A percentile compares a stretch with the other conserved stretches of the same genome.
These are phyloP conservation scores for Bujurquina vittata DNA, from an alignment of 2,113 vertebrate species.

Conservation along the genomic window DNA sequence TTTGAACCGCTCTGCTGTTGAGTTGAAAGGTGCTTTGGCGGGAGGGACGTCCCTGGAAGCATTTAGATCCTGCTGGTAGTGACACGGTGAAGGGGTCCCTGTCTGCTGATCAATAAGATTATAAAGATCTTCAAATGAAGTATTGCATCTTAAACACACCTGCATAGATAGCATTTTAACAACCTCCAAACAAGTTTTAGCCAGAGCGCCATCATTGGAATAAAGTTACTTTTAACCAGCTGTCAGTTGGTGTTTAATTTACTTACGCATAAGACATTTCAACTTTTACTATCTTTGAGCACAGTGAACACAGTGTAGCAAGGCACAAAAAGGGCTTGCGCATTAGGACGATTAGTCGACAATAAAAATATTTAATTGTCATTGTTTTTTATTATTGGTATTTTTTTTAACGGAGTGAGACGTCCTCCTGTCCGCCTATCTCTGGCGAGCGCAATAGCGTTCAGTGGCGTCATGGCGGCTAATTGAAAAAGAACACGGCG, in stretches of 20 bases:
- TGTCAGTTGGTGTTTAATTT: background rate
- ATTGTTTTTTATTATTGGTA: too few relatives aligned
- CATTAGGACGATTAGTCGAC: too few relatives aligned
- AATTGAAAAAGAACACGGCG: too few relatives aligned
- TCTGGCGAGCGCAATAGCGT: too few relatives aligned
- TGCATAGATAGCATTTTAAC: background rate
- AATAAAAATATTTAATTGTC: too few relatives aligned
- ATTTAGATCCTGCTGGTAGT: slow-evolving; percentile 75
- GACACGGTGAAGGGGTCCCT: slow-evolving; percentile 73
- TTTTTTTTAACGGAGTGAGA: too few relatives aligned
- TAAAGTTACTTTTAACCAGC: background rate
- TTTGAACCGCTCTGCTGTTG: slow-evolving; percentile 68
- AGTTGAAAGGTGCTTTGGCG: slow-evolving; percentile 77
- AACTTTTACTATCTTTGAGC: too few relatives aligned
- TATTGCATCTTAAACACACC: background rate
- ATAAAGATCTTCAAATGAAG: background rate
- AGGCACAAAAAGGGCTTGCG: too few relatives aligned
- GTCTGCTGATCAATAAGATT: slow-evolving; percentile 51
- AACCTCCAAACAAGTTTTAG: background rate
- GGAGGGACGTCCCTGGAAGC: slow-evolving; percentile 48
- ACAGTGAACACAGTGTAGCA: too few relatives aligned
- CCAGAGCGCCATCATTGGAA: background rate
- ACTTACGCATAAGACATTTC: background rate
- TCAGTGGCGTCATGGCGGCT: too few relatives aligned
- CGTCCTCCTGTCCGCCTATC: too few relatives aligned